Evolutionary conservation across 2,888 invertebrate genomes (phyloP).

Genomic region (Brenthis ino): DNA sequence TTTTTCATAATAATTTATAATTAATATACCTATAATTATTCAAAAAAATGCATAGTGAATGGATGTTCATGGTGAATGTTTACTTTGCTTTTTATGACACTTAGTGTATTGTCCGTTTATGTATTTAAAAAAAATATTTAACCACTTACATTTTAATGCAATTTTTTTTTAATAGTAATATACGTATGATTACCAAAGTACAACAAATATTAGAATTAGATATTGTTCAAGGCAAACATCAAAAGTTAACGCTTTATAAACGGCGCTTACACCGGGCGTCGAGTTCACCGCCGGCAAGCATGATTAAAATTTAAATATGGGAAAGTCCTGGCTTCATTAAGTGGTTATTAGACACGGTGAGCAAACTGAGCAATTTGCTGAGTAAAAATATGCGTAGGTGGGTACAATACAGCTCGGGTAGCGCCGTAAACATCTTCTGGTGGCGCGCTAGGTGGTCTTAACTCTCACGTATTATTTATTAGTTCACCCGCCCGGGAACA

Average conservation of each 20-base stretch:
- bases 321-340: slow-evolving; percentile 67
- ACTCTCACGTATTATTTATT: slow-evolving; percentile 80
- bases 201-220: no score
- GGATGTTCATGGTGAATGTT: no score
- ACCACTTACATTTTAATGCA: no score
- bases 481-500: slow-evolving; percentile 50
- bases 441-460: slow-evolving; percentile 80
- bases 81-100: no score
- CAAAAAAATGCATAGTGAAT: no score
- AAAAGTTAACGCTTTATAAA: slow-evolving; percentile 30
- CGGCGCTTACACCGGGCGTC: slow-evolving; percentile 31
- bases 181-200: no score
- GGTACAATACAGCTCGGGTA: slow-evolving; percentile 71
- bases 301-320: slow-evolving; percentile 46
- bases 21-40: no score
- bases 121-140: no score
- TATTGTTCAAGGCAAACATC: slow-evolving; percentile 3
- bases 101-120: no score
- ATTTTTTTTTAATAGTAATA: no score
- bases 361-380: slow-evolving; percentile 78
- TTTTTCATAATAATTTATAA: no score
- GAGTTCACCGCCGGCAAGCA: slow-evolving; percentile 30
- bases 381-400: slow-evolving; percentile 79
- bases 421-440: slow-evolving; percentile 71
- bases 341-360: slow-evolving; percentile 77